A percentile compares a stretch with the other conserved stretches of the same genome.
Conservation (phyloP, 2,797 vertebrate species). For the Chelmon rostratus region DNA sequence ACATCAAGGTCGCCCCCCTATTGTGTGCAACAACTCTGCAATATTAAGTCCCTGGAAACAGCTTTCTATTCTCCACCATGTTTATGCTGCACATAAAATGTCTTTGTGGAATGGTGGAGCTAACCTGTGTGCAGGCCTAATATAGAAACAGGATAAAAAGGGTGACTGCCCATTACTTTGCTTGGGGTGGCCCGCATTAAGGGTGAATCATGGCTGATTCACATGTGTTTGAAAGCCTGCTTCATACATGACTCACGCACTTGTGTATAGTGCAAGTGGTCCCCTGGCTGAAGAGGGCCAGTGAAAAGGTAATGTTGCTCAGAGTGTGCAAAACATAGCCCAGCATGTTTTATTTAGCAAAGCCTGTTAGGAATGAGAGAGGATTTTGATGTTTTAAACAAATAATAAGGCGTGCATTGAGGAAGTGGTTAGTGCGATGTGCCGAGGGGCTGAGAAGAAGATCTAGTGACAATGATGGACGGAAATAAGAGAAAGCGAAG, state of each 20-base stretch:
- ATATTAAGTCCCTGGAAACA: slow-evolving; percentile 1
- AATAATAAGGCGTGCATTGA: neutral
- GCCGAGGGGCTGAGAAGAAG: neutral
- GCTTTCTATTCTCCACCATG: neutral
- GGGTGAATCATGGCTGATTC: slow-evolving; percentile 76
- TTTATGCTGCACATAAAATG: slow-evolving; percentile 21
- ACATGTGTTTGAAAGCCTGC: slow-evolving; percentile 52
- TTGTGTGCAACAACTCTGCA: slow-evolving; percentile 30
- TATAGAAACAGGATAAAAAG: slow-evolving; percentile 56
- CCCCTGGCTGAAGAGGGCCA: slow-evolving; percentile 50
- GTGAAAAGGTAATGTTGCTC: slow-evolving; percentile 32
- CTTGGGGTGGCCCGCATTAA: slow-evolving; percentile 57
- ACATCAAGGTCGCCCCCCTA: slow-evolving; percentile 23
- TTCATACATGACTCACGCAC: slow-evolving; percentile 69
- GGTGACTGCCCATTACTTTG: slow-evolving; percentile 54
- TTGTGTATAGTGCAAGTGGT: slow-evolving; percentile 61
- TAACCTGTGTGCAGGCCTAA: slow-evolving; percentile 52
- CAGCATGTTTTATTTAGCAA: slow-evolving; percentile 11
- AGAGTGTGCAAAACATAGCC: slow-evolving; percentile 18
- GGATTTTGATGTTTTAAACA: neutral
- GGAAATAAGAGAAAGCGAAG: neutral
- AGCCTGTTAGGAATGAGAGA: neutral
- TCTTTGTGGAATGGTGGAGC: slow-evolving; percentile 22
- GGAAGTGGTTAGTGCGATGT: neutral
- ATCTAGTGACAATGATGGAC: neutral